phyloP scores from a whole-genome alignment of 2,113 vertebrate genomes.

The Gallinago undulata region DNA sequence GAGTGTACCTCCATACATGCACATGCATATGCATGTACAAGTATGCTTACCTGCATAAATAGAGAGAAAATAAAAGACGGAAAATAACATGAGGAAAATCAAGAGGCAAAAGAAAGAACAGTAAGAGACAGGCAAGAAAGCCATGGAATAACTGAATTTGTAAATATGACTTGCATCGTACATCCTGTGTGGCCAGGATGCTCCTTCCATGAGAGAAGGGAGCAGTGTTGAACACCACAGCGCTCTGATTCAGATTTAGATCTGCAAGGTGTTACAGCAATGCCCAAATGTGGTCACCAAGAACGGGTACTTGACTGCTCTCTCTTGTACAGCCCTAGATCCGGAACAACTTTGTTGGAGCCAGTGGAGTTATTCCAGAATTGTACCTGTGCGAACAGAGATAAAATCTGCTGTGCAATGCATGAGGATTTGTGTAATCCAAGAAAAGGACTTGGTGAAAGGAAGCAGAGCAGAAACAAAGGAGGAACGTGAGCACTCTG shows the following conservation, averaged over 20 bases:
- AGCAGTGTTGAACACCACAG: neutral
- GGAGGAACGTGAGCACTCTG: neutral
- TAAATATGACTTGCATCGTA: neutral
- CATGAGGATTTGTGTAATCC: neutral
- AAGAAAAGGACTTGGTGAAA: constrained; percentile 16
- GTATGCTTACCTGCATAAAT: neutral
- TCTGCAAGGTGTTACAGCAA: neutral
- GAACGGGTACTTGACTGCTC: neutral
- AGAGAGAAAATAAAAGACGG: neutral
- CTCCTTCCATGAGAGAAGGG: neutral
- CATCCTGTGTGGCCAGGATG: neutral
- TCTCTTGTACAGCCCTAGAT: neutral
- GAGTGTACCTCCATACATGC: neutral
- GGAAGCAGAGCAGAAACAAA: constrained; percentile 19
- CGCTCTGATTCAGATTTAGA: neutral
- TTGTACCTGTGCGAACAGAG: neutral
- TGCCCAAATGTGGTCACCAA: neutral
- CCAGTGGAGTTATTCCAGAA: neutral
- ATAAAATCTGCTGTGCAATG: neutral
- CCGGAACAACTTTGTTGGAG: neutral
- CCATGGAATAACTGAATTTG: neutral
- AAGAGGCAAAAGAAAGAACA: neutral
- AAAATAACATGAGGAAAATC: neutral
- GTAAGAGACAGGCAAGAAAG: neutral
- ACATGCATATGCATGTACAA: neutral